phyloP scores from a whole-genome alignment of 2,888 invertebrate species.

The Masnerella sp. region DNA sequence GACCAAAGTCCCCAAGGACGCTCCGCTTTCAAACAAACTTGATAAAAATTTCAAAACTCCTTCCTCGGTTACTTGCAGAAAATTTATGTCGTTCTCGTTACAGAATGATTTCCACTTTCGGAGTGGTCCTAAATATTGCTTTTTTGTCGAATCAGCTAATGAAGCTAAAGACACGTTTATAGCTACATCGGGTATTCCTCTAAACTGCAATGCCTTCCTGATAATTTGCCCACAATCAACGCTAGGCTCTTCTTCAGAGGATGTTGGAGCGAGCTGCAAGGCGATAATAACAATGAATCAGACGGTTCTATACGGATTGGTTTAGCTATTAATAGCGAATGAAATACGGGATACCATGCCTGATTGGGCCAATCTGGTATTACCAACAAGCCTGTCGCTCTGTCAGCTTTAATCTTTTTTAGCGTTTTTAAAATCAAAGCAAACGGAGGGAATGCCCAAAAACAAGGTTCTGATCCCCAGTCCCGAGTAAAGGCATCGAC shows the following conservation, averaged over 20 bases:
- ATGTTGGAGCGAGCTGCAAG: slow-evolving; percentile 27
- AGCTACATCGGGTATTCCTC: neutral
- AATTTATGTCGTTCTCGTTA: neutral
- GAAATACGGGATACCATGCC: slow-evolving; percentile 31
- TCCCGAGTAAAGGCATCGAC: slow-evolving; percentile 58
- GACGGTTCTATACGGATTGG: slow-evolving; percentile 39
- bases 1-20: neutral
- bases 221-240: slow-evolving; percentile 26
- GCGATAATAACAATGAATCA: slow-evolving; percentile 20
- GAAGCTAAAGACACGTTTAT: slow-evolving; percentile 20
- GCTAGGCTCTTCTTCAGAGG: slow-evolving; percentile 18
- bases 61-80: neutral
- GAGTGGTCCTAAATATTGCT: slow-evolving; percentile 9
- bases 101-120: slow-evolving; percentile 62
- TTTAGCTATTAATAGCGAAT: neutral
- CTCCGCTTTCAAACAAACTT: neutral
- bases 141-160: neutral
- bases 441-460: too few relatives aligned
- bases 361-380: slow-evolving; percentile 46
- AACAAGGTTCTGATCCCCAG: too few relatives aligned
- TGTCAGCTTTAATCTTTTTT: slow-evolving; percentile 48
- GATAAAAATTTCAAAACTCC: slow-evolving; percentile 40
- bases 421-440: slow-evolving; percentile 62
- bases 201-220: slow-evolving; percentile 24
- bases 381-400: slow-evolving; percentile 21